Conservation (phyloP, 2,888 invertebrate genomes). For the Eulithis prunata region DNA sequence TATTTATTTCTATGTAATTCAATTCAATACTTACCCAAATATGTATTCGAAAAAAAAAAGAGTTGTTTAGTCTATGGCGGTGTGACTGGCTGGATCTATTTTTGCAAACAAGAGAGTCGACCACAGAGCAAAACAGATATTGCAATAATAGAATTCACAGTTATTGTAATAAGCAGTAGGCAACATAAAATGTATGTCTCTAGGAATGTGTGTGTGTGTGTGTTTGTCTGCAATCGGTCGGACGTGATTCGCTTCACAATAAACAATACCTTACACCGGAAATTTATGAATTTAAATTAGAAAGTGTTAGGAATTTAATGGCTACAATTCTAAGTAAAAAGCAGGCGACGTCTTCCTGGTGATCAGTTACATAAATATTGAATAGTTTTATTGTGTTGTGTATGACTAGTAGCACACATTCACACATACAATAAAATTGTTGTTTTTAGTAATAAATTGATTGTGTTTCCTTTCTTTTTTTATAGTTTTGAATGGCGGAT, state of each 20-base stretch:
- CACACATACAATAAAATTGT: conserved; percentile 59
- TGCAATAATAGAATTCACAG: conserved; percentile 42
- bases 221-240: conserved; percentile 75
- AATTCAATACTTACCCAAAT: too few species aligned
- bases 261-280: conserved; percentile 75
- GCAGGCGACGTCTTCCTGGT: conserved; percentile 56
- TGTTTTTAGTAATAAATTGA: conserved; percentile 47
- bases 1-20: conserved; percentile 4
- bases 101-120: too few species aligned
- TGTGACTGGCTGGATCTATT: too few species aligned
- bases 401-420: conserved; percentile 57
- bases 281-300: conserved; percentile 84
- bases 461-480: conserved; percentile 49
- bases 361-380: conserved; percentile 70
- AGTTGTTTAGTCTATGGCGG: too few species aligned
- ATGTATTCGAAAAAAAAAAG: too few species aligned
- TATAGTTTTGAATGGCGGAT: conserved; percentile 22
- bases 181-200: conserved; percentile 56
- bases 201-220: conserved; percentile 53
- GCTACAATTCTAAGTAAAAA: conserved; percentile 45
- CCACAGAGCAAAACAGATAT: neutral
- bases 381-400: conserved; percentile 68
- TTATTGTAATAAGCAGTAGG: conserved; percentile 44
- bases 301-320: conserved; percentile 83
- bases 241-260: conserved; percentile 74